Evolutionary conservation across 2,113 vertebrate species (phyloP).

Genomic region (Equus quagga): DNA sequence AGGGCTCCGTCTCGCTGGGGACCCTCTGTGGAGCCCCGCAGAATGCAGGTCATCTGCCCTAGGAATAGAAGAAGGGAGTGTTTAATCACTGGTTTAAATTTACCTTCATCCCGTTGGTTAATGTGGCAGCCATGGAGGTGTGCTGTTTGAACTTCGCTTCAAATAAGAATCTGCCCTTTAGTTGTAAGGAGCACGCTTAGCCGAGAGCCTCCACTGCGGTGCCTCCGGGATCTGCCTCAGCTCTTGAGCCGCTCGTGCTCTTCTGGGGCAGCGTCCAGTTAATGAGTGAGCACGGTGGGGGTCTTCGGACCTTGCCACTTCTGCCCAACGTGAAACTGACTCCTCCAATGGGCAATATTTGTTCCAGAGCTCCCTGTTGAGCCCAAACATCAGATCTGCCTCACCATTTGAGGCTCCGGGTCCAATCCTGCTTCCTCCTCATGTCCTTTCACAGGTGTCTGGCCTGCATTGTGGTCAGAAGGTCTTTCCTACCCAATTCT

Average conservation of each 20-base stretch:
- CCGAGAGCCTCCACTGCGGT: background rate
- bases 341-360: background rate
- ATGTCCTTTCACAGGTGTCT: background rate
- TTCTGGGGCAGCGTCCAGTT: background rate
- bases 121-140: background rate
- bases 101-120: background rate
- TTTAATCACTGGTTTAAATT: background rate
- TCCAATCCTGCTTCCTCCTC: background rate
- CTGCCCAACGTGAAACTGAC: too few species aligned
- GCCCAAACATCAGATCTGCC: background rate
- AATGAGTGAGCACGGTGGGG: accelerated
- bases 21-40: background rate
- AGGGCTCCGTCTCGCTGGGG: background rate
- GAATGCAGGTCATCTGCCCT: background rate
- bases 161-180: background rate
- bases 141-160: background rate
- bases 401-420: background rate
- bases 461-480: background rate
- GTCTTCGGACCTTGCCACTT: background rate
- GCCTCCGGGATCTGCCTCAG: background rate
- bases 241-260: background rate
- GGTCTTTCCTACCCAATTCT: background rate
- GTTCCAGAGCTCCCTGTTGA: background rate
- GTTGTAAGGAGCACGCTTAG: background rate
- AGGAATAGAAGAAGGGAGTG: background rate